These are phyloP conservation scores for Smutsia temminckii DNA, from an alignment of 2,797 vertebrate genomes.

Conservation along the genomic window DNA sequence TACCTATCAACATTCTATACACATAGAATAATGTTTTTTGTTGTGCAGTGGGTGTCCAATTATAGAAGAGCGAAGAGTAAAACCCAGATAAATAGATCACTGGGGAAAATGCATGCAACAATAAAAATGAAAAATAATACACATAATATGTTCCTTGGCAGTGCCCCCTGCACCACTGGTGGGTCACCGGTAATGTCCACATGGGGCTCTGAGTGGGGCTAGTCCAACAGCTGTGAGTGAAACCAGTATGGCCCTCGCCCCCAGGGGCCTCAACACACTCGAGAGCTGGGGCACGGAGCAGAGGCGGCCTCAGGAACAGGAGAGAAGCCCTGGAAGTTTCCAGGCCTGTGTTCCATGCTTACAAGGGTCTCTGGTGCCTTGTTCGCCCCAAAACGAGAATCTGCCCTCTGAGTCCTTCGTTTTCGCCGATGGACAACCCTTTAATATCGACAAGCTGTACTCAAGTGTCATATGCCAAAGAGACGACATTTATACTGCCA, in stretches of 20 bases:
- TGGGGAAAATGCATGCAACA: neutral
- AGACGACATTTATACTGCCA: neutral
- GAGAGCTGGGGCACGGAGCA: neutral
- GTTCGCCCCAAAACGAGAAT: neutral
- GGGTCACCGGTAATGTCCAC: rapidly evolving
- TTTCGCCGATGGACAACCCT: neutral
- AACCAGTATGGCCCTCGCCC: neutral
- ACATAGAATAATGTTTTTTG: neutral
- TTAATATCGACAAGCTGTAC: neutral
- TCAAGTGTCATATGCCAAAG: neutral
- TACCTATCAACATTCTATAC: neutral
- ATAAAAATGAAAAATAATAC: neutral
- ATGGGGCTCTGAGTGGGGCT: neutral
- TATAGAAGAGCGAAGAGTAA: neutral
- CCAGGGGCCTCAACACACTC: rapidly evolving
- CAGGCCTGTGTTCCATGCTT: neutral
- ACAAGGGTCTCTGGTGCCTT: neutral
- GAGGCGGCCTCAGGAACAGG: neutral
- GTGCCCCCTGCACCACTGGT: neutral
- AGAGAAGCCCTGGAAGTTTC: neutral
- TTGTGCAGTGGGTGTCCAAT: neutral
- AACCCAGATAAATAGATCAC: neutral
- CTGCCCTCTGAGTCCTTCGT: neutral
- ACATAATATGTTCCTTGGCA: neutral
- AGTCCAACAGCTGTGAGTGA: neutral